Conservation (phyloP, 2,113 vertebrate species). For the Lepisosteus oculatus region DNA sequence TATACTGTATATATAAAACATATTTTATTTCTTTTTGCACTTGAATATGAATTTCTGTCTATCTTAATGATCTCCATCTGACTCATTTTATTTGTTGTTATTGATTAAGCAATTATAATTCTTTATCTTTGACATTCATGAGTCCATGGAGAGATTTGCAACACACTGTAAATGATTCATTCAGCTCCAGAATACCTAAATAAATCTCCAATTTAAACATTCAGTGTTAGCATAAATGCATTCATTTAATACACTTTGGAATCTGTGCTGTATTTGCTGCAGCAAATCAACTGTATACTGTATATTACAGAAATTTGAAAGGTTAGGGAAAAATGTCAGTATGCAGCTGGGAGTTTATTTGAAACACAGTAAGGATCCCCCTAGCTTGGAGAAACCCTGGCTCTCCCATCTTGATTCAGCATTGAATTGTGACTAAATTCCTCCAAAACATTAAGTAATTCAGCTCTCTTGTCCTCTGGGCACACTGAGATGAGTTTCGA, state of each 20-base stretch:
- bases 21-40: background rate
- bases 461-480: background rate
- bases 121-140: slow-evolving; percentile 38
- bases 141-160: slow-evolving; percentile 39
- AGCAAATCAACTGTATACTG: too few species aligned
- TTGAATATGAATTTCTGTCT: slow-evolving; percentile 21
- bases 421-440: background rate
- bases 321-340: slow-evolving; percentile 21
- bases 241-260: too few species aligned
- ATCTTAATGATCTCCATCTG: slow-evolving; percentile 39
- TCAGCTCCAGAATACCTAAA: slow-evolving; percentile 11
- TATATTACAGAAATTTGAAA: background rate
- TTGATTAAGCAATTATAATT: too few species aligned
- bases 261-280: too few species aligned
- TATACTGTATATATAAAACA: too few species aligned
- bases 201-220: slow-evolving; percentile 36
- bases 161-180: slow-evolving; percentile 20
- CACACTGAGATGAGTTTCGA: slow-evolving; percentile 12
- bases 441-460: slow-evolving; percentile 14
- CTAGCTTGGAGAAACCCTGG: background rate
- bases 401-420: background rate
- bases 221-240: background rate
- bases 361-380: background rate
- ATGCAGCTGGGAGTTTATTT: slow-evolving; percentile 14
- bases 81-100: slow-evolving; percentile 33